These are phyloP conservation scores for Nannoperca australis DNA, from an alignment of 2,797 vertebrate genomes.

Conservation along the genomic window DNA sequence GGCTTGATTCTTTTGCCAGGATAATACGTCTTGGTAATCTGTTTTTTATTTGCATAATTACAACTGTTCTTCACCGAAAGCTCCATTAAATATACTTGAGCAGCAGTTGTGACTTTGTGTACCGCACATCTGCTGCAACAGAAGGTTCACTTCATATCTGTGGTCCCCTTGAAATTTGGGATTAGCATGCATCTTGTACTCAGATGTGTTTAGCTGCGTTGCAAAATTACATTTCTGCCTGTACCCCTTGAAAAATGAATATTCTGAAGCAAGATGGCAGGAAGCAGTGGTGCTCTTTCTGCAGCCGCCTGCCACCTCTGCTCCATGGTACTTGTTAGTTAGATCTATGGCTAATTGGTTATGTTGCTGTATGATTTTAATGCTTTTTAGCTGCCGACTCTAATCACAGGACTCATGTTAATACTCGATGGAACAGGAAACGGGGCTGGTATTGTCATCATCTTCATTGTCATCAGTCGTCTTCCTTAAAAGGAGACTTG, in stretches of 20 bases:
- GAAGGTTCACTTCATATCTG: slow-evolving; percentile 53
- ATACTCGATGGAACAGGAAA: not conserved
- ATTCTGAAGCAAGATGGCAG: slow-evolving; percentile 10
- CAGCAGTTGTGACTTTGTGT: slow-evolving; percentile 50
- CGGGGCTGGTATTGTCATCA: not conserved
- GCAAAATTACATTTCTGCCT: slow-evolving; percentile 57
- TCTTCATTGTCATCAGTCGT: not conserved
- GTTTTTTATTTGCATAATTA: slow-evolving; percentile 51
- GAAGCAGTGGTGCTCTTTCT: not conserved
- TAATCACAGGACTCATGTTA: not conserved
- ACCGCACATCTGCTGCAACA: slow-evolving; percentile 62
- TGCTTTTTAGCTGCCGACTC: not conserved
- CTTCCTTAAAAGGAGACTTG: not conserved
- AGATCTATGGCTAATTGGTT: not conserved
- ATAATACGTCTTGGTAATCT: slow-evolving; percentile 23
- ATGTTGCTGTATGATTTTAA: not conserved
- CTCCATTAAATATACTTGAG: slow-evolving; percentile 61
- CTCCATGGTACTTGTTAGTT: not conserved
- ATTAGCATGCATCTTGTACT: slow-evolving; percentile 55
- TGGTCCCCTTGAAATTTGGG: slow-evolving; percentile 51
- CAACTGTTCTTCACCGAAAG: slow-evolving; percentile 45
- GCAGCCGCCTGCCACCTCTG: not conserved
- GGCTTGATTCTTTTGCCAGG: not conserved
- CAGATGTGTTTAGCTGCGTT: slow-evolving; percentile 56
- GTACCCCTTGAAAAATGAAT: slow-evolving; percentile 30